These are phyloP conservation scores for Beroe forskalii DNA, from an alignment of 37 sponge, comb jelly and placozoan genomes.

Conservation along the genomic window DNA sequence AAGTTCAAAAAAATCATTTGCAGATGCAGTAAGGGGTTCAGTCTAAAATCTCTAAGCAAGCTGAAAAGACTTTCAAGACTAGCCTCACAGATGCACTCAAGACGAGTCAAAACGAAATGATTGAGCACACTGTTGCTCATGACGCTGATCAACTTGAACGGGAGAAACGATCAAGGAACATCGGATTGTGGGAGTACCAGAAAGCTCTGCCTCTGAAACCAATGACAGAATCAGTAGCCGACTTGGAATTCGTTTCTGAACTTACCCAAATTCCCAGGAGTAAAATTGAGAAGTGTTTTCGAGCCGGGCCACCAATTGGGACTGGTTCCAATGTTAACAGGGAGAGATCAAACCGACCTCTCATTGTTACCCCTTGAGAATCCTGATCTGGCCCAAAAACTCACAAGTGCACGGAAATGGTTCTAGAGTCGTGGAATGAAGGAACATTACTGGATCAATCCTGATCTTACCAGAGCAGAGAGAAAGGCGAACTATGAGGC, in stretches of 20 bases:
- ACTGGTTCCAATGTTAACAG: conserved; percentile 27
- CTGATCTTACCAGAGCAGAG: conserved; percentile 2
- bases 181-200: neutral
- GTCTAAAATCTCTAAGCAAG: neutral
- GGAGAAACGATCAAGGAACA: conserved; percentile 2
- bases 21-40: neutral
- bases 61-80: neutral
- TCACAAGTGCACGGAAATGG: conserved; percentile 53
- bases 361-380: conserved; percentile 29
- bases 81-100: conserved; percentile 8
- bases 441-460: conserved; percentile 43
- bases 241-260: neutral
- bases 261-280: neutral
- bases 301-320: conserved; percentile 54
- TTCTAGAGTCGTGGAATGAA: neutral
- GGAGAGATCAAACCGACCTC: neutral
- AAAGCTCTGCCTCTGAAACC: neutral
- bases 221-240: neutral
- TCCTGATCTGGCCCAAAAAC: conserved; percentile 20
- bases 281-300: neutral
- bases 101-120: conserved; percentile 23
- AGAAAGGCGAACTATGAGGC: conserved; percentile 47
- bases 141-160: conserved; percentile 33
- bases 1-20: neutral
- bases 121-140: neutral